These are phyloP conservation scores for Drosophila repletoides DNA, from an alignment of 1,140 invertebrate genomes.

Conservation along the genomic window DNA sequence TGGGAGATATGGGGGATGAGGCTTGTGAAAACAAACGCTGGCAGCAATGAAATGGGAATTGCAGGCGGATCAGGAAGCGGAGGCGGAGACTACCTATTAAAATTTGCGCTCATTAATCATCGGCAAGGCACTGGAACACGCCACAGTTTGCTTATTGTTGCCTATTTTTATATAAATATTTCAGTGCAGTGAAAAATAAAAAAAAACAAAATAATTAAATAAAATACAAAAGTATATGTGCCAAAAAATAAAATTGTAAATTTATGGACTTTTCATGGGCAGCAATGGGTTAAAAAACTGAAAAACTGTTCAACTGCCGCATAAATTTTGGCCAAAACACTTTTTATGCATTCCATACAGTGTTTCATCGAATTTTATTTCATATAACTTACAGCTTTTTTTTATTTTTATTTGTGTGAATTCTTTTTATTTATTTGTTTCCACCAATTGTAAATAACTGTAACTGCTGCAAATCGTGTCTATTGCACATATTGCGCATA, in stretches of 20 bases:
- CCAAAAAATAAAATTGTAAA: constrained; percentile 62
- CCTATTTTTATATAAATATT: constrained; percentile 57
- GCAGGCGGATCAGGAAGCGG: neutral
- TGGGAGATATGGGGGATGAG: constrained; percentile 2
- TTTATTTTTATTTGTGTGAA: constrained; percentile 22
- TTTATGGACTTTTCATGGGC: constrained; percentile 71
- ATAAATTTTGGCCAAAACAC: constrained; percentile 43
- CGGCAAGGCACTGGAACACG: constrained; percentile 36
- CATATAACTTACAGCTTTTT: neutral
- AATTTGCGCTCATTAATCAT: constrained; percentile 79
- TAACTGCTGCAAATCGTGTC: constrained; percentile 48
- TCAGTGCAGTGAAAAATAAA: constrained; percentile 19
- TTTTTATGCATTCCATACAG: constrained; percentile 73
- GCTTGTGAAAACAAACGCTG: no score
- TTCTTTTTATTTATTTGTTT: constrained; percentile 5
- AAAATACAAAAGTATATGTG: constrained; percentile 14
- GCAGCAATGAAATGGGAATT: neutral
- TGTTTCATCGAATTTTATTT: constrained; percentile 43
- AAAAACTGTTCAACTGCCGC: constrained; percentile 34
- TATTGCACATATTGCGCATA: constrained; percentile 69
- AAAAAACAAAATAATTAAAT: neutral
- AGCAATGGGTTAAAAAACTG: constrained; percentile 49
- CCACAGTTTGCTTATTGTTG: constrained; percentile 26
- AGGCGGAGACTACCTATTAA: constrained; percentile 73
- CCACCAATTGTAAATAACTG: constrained; percentile 47